Conservation (phyloP, 2,797 vertebrate genomes). For the Naso thynnoides region DNA sequence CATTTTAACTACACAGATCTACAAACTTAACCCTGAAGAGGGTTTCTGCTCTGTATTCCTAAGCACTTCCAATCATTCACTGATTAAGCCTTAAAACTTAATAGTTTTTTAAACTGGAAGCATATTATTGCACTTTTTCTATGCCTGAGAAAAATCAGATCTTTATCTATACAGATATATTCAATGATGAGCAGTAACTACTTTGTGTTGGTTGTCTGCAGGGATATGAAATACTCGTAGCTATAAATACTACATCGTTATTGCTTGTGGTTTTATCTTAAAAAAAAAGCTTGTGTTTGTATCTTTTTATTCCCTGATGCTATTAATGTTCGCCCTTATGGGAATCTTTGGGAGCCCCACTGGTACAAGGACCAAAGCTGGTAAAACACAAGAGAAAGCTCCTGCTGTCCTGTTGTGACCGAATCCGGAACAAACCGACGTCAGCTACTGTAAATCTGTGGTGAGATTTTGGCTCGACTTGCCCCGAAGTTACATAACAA, state of each 20-base stretch:
- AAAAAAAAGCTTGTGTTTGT: not conserved
- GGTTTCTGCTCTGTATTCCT: slow-evolving; percentile 31
- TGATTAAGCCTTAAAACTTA: slow-evolving; percentile 26
- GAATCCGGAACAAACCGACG: slow-evolving; percentile 53
- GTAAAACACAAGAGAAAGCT: slow-evolving; percentile 22
- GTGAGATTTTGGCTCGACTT: slow-evolving; percentile 53
- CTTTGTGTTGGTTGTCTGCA: slow-evolving; percentile 32
- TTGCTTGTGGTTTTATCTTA: slow-evolving; percentile 18
- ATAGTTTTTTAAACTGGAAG: slow-evolving; percentile 26
- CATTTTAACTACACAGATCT: slow-evolving; percentile 15
- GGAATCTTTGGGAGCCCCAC: slow-evolving; percentile 16
- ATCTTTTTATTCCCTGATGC: not conserved
- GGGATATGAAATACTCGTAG: not conserved
- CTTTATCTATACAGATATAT: slow-evolving; percentile 35
- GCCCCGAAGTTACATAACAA: slow-evolving; percentile 55
- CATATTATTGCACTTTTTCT: slow-evolving; percentile 49
- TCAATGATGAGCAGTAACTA: slow-evolving; percentile 43
- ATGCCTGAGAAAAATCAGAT: slow-evolving; percentile 16
- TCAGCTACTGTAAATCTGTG: slow-evolving; percentile 52
- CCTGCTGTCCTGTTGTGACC: slow-evolving; percentile 62
- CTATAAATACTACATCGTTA: not conserved
- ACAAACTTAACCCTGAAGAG: slow-evolving; percentile 7
- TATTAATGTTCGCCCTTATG: slow-evolving; percentile 18
- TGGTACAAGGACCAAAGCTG: slow-evolving; percentile 41
- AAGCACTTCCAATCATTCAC: slow-evolving; percentile 62